Evolutionary conservation across 2,797 vertebrate genomes (phyloP).

Genomic region (Glyptemys insculpta): DNA sequence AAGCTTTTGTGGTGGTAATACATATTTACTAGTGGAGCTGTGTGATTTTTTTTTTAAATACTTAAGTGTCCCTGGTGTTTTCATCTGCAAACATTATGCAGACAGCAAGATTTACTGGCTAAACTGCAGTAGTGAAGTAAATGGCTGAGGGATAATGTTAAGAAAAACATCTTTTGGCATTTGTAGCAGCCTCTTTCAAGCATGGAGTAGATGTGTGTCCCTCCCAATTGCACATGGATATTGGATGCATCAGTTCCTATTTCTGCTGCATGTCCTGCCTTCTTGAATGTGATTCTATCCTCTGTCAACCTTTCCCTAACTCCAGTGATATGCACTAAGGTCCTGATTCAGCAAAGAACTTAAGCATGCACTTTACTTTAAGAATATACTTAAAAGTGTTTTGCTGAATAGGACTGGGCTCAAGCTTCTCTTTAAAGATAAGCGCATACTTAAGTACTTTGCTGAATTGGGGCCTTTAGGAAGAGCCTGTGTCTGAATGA

Average conservation of each 20-base stretch:
- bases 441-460: not conserved
- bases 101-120: not conserved
- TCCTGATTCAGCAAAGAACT: not conserved
- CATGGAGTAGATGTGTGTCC: not conserved
- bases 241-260: not conserved
- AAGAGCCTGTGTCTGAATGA: not conserved
- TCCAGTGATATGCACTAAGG: not conserved
- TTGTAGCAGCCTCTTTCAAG: not conserved
- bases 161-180: not conserved
- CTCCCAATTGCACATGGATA: not conserved
- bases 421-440: not conserved
- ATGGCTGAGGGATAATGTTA: not conserved
- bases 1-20: not conserved
- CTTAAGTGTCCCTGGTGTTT: not conserved
- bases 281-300: not conserved
- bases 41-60: not conserved
- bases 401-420: not conserved
- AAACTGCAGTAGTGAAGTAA: not conserved
- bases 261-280: not conserved
- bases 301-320: not conserved
- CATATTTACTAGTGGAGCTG: not conserved
- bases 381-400: not conserved
- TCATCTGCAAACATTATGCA: not conserved
- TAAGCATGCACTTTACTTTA: not conserved
- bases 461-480: not conserved